Evolutionary conservation across 2,888 invertebrate genomes (phyloP).

Genomic region (Argyresthia albistria): DNA sequence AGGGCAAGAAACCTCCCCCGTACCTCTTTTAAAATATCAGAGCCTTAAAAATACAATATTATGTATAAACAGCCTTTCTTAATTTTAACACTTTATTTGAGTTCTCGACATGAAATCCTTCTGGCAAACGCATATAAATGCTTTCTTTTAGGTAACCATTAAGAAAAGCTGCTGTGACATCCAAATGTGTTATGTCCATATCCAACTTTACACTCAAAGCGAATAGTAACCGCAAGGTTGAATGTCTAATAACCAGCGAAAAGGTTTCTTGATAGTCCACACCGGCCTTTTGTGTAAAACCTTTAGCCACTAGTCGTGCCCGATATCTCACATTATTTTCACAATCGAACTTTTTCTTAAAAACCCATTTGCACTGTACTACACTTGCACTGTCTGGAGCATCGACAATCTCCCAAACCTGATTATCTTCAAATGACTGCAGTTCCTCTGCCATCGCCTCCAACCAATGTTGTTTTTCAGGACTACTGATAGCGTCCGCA

Average conservation of each 20-base stretch:
- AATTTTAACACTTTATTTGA: neutral
- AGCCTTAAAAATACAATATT: no score
- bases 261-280: constrained; percentile 3
- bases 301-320: constrained; percentile 4
- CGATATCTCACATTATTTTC: constrained; percentile 4
- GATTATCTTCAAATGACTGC: constrained; percentile 12
- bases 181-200: constrained; percentile 1
- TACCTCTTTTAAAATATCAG: no score
- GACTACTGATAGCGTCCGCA: constrained; percentile 10
- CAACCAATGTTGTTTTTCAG: constrained; percentile 10
- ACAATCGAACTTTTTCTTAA: constrained; percentile 2
- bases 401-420: constrained; percentile 10
- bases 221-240: constrained; percentile 1
- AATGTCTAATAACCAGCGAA: constrained; percentile 2
- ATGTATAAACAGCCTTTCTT: constrained; percentile 5
- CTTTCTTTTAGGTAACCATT: constrained; percentile 2
- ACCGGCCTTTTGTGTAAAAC: constrained; percentile 4
- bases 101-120: neutral
- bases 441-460: constrained; percentile 12
- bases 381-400: constrained; percentile 5
- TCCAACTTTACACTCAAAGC: constrained; percentile 2
- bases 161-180: constrained; percentile 2
- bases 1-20: no score
- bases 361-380: constrained; percentile 6
- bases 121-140: constrained; percentile 3